Evolutionary conservation across 1,140 invertebrate genomes (phyloP), one percentile per base, ranked within the genome.

Genomic region (Limonius californicus): DNA sequence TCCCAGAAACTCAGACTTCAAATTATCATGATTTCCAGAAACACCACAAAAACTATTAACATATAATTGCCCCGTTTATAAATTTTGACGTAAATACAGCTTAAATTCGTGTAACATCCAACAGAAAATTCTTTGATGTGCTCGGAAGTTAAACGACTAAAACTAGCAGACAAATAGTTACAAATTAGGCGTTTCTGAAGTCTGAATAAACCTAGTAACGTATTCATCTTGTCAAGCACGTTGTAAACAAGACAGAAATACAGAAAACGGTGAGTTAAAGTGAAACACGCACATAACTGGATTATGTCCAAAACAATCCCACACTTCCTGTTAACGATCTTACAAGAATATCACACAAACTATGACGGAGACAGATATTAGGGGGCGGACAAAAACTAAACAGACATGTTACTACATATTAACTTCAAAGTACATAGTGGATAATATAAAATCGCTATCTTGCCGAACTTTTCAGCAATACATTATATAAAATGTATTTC

Each of bases 221-320:
- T 50, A 50, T 50, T 50, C 14, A 50, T 50, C 45, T 50, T 18
- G 45, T 50, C 20, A 19, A 50, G 19, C 45, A 50, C 19, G 15
- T 19, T 9, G 8, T 21, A 19, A 50, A 18, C 14, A 21, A 50
- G 45, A 50, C 20, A 50, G 20, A 16, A 11, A n/a, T 21, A 50
- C 19, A 18, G 3, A 18, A 6, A 18, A 3, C 9, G n/a, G 9
- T 50, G 3, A 6, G 45, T 2, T 21, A 12, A 19, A 50, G 12
- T 4, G 45, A 19, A 21, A 50, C 43, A 14, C 2, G 16, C 3
- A 50, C n/a, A 18, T 18, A 50, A 50, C 45, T 50, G 45, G 45
- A 50, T 50, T 50, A 50, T 50, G 45, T 50, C 45, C 45, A 50
- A 50, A 50, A 50, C 45, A 50, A 50, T 50, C 45, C 45, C 45